These are phyloP conservation scores for Drosophila ohnishii DNA, from an alignment of 1,140 invertebrate species.

Conservation along the genomic window DNA sequence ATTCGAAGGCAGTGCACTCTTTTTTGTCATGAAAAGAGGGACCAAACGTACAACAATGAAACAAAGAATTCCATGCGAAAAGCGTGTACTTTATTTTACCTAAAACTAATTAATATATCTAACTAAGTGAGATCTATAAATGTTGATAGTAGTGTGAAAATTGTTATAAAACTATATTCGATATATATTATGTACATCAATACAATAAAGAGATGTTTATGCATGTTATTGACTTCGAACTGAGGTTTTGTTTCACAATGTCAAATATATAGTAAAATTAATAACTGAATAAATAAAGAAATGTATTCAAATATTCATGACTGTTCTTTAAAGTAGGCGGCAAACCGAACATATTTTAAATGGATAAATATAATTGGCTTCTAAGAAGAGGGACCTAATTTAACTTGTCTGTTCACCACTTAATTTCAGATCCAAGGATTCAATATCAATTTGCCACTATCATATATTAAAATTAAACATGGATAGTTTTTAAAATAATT, in stretches of 20 bases:
- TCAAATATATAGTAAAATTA: conserved; percentile 11
- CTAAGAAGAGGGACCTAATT: background rate
- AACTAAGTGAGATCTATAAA: conserved; percentile 72
- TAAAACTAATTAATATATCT: conserved; percentile 45
- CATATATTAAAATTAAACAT: too few relatives aligned
- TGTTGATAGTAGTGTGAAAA: conserved; percentile 65
- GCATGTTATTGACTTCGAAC: conserved; percentile 47
- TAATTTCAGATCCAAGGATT: too few relatives aligned
- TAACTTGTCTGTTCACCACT: background rate
- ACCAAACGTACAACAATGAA: conserved; percentile 65
- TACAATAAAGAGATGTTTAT: conserved; percentile 73
- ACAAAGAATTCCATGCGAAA: conserved; percentile 61
- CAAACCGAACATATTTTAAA: background rate
- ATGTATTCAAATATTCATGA: background rate
- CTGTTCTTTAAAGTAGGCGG: background rate
- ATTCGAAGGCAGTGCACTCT: conserved; percentile 70
- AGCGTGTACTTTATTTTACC: conserved; percentile 73
- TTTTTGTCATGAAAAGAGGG: conserved; percentile 77
- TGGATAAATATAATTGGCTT: background rate
- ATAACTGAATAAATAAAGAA: background rate
- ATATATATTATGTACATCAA: conserved; percentile 69
- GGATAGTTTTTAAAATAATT: too few relatives aligned
- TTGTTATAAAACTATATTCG: conserved; percentile 59
- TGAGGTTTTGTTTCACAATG: conserved; percentile 14
- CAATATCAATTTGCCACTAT: too few relatives aligned